Evolutionary conservation across 2,888 invertebrate species (phyloP).

Genomic region (Rhimphoctona megacephalus): DNA sequence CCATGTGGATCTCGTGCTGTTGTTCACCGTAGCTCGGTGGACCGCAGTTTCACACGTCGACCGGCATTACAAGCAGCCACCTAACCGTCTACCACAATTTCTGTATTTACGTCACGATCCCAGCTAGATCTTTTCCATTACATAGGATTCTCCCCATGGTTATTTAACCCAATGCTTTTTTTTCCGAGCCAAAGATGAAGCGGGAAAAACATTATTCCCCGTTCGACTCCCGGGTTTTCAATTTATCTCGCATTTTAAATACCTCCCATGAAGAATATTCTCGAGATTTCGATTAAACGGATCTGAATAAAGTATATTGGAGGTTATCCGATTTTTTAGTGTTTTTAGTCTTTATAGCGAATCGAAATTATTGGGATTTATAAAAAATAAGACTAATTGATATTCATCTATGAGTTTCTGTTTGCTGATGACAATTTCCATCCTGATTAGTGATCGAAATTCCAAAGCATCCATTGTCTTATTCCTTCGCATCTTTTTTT

Average conservation of each 20-base stretch:
- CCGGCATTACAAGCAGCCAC: constrained; percentile 37
- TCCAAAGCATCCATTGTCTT: neutral
- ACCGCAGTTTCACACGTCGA: constrained; percentile 58
- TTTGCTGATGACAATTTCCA: neutral
- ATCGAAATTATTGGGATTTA: neutral
- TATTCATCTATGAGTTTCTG: neutral
- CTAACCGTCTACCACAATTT: constrained; percentile 43
- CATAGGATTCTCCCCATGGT: constrained; percentile 56
- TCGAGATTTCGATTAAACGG: constrained; percentile 7
- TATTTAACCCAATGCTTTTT: constrained; percentile 44
- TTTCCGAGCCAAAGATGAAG: neutral
- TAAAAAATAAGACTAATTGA: neutral
- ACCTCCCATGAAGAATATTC: neutral
- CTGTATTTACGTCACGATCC: constrained; percentile 64
- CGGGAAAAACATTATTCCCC: neutral
- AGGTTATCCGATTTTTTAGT: neutral
- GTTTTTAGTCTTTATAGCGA: neutral
- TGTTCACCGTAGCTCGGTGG: constrained; percentile 38
- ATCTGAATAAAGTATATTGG: neutral
- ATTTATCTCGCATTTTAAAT: constrained; percentile 45
- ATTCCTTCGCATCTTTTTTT: neutral
- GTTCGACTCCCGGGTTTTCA: neutral
- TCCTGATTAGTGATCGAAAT: neutral
- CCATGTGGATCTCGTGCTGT: constrained; percentile 31
- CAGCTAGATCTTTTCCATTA: constrained; percentile 57